Percentiles rank a stretch among this genome's conserved stretches.
These are phyloP conservation scores for Corbicula japonica DNA, from an alignment of 2,888 invertebrate species.

Conservation along the genomic window DNA sequence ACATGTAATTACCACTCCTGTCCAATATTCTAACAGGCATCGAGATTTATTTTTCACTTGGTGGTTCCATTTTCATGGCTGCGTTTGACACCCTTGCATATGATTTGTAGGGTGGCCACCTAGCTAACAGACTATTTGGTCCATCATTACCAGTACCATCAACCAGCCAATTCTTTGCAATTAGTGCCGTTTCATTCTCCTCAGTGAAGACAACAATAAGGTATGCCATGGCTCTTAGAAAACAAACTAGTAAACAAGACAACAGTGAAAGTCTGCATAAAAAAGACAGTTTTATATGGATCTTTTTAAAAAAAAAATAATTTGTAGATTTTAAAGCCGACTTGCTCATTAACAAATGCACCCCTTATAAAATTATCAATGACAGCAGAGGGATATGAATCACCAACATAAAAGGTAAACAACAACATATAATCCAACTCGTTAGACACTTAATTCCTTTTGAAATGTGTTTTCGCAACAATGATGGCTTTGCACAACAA, in stretches of 20 bases:
- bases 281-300: neutral
- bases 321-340: neutral
- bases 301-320: neutral
- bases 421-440: no score
- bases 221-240: conserved; percentile 7
- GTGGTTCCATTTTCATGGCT: neutral
- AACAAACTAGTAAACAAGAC: neutral
- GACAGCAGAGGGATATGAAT: neutral
- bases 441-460: no score
- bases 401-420: neutral
- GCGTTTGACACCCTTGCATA: neutral
- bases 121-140: conserved; percentile 6
- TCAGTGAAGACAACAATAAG: conserved; percentile 18
- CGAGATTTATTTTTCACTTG: neutral
- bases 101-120: conserved; percentile 19
- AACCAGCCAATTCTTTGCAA: conserved; percentile 22
- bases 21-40: neutral
- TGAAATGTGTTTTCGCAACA: no score
- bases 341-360: neutral
- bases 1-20: conserved; percentile 9
- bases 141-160: no score
- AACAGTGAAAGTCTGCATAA: neutral
- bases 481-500: no score
- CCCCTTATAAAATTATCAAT: neutral
- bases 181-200: conserved; percentile 3